Evolutionary conservation across 2,888 invertebrate species (phyloP), one percentile per base, ranked within the genome.

Genomic region (Xanthia icteritia): DNA sequence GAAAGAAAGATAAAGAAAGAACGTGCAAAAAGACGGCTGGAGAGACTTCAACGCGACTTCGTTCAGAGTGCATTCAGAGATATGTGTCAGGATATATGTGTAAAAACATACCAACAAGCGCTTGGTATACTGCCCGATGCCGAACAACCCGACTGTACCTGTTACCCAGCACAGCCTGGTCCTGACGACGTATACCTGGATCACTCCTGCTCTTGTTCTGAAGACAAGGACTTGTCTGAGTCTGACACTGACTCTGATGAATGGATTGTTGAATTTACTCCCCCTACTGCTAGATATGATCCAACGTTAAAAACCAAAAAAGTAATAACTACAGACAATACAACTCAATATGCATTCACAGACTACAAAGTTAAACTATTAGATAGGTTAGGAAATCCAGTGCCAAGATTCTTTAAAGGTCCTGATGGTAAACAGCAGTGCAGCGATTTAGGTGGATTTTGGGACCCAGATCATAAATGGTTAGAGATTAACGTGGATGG

Each of bases 191-290:
- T 92, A 17, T 93, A 95, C 64, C 58, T 91, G 36, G 92, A 95
- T 68, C 86, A 91, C 39, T 96, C 96, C 8, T 96, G 96, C 81
- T 96, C 96, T 42, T 96, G 96, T 82, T 95, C 96, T 0, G 94
- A 94, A 88, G 93, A 93, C 48, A 89, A 90, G 4, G 84, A 86
- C 4, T 91, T 93, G 2, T 78, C 92, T 45, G 92, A 90, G 45
- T 94, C 95, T 4, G 96, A 94, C 74, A 96, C 96, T 0, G 96
- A 96, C 83, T 93, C 91, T 4, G 96, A 96, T 84, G 96, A 96
- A 89, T 97, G 97, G 96, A 85, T 95, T 58, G 90, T 97, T 31
- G 96, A 96, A 85, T 96, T 96, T 81, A 96, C 96, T n/a, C 96
- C 97, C 13, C 96, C 97, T 0, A 93, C 89, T 76, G 96, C 96